Base-by-base conservation (phyloP, 2,888 invertebrate genomes). In the Dicyrtoma fusca region DNA sequence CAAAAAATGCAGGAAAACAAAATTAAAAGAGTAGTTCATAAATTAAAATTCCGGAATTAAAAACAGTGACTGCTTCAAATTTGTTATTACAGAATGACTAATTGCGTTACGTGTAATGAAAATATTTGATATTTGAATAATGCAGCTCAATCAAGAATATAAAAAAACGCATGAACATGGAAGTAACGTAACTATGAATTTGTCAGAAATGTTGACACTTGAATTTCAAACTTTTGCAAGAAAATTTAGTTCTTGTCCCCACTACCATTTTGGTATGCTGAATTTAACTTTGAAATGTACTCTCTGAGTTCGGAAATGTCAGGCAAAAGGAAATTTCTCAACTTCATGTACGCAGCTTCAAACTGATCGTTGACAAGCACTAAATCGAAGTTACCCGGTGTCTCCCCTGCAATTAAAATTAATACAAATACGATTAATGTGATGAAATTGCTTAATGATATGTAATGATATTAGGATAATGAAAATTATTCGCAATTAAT, bases 351-450 rank as follows among this genome's bases (percentile, higher is more conserved):
- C 0, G 96, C 93, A 80, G 88, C 87, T 57, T 93, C 91, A 75
- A 96, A 84, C 79, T 90, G 88, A 81, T 93, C 92, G 83, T 97
- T 97, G 64, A 91, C 86, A 75, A 97, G 89, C 11, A 92, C 86
- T 71, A 90, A 85, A 82, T 97, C 90, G 83, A 96, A 95, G 83
- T 95, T 94, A 0, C 90, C 90, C 1, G 90, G 88, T 53, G 83
- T 83, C 77, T 86, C 86, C 75, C 87, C 88, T 86, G 75, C 42
- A 84, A 83, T 25, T 1, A 21, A 57, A 25, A 25, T 6, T 3
- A 49, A 49, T 11, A 13, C 4, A n/a, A 49, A 6, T n/a, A 49
- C 4, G 49, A 3, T n/a, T 13, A 57, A 8, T 21, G 23, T 5
- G 14, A 57, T 26, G 8, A 25, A n/a, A 25, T 13, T 21, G 13